Evolutionary conservation across 2,113 vertebrate species (phyloP), one percentile per base, ranked within the genome.

Genomic region (Lucifuga dentata): DNA sequence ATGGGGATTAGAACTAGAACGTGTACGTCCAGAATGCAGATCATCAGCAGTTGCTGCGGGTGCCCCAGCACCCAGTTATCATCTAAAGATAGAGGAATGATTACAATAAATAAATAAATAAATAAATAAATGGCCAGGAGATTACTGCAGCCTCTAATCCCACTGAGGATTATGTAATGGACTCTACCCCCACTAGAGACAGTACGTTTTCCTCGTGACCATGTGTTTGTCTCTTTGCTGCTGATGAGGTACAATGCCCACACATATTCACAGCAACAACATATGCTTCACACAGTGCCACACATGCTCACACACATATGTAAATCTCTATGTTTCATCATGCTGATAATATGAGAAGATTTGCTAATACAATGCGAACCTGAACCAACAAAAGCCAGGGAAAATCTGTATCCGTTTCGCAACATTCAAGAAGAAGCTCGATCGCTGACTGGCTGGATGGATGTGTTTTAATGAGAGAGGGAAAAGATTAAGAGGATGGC

Each of bases 1-100:
- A 76, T 41, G 67, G 74, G 76, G 89, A 89, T 92, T 92, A 85
- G 72, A 81, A 62, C 86, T 41, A 29, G 23, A 29, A n/a, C 52
- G 61, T 63, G 76, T 19, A 49, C 80, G 81, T 85, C 71, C 49
- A 73, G 81, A 82, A 39, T 55, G 50, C 36, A 63, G 68, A 81
- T 72, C 75, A 10, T 12, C 83, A 76, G 59, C 72, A 77, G 59
- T 3, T 2, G 53, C 20, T 55, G 5, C 38, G 11, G 56, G 13
- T 38, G 11, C n/a, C 46, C 60, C 29, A 9, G 48, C 65, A 56
- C 12, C 43, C 58, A 58, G 58, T 45, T 53, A 56, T 46, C 66
- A 62, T 82, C 71, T 58, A 82, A 81, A 88, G 71, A 79, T 65
- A 84, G 78, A 83, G n/a, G 36, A 65, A 10, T 59, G 81, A 87